Conservation (phyloP, 2,797 vertebrate species). For the Anniella stebbinsi region DNA sequence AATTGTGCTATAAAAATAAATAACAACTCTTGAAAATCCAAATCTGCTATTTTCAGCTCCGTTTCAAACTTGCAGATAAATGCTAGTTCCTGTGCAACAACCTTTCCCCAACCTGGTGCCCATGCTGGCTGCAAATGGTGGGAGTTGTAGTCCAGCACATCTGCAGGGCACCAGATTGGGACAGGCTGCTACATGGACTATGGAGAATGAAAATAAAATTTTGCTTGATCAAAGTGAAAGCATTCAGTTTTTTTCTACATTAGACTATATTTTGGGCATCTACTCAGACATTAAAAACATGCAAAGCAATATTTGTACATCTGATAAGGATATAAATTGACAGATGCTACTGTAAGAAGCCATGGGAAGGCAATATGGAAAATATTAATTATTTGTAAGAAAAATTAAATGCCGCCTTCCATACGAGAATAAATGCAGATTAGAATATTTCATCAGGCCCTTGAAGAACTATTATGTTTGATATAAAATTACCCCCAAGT, state of each 20-base stretch:
- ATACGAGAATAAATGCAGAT: neutral
- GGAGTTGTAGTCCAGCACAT: too few relatives aligned
- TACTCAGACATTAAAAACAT: slow-evolving; percentile 9
- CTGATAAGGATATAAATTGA: slow-evolving; percentile 5
- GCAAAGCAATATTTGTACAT: neutral
- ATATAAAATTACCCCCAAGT: neutral
- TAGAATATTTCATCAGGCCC: neutral
- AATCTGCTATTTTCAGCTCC: neutral
- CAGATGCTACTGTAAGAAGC: neutral
- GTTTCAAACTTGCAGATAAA: neutral
- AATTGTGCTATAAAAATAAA: neutral
- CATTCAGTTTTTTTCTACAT: neutral
- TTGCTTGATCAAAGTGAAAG: neutral
- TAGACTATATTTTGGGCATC: neutral
- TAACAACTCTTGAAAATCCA: neutral
- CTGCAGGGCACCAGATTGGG: too few relatives aligned
- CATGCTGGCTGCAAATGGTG: too few relatives aligned
- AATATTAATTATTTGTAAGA: neutral
- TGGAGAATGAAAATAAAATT: neutral
- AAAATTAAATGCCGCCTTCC: neutral
- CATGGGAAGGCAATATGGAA: slow-evolving; percentile 9
- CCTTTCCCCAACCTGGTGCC: too few relatives aligned
- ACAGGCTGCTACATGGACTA: neutral
- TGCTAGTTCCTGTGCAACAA: too few relatives aligned
- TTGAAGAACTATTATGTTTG: slow-evolving; percentile 8